Conservation (phyloP, 1,140 invertebrate genomes). For the Bicyclus anynana region DNA sequence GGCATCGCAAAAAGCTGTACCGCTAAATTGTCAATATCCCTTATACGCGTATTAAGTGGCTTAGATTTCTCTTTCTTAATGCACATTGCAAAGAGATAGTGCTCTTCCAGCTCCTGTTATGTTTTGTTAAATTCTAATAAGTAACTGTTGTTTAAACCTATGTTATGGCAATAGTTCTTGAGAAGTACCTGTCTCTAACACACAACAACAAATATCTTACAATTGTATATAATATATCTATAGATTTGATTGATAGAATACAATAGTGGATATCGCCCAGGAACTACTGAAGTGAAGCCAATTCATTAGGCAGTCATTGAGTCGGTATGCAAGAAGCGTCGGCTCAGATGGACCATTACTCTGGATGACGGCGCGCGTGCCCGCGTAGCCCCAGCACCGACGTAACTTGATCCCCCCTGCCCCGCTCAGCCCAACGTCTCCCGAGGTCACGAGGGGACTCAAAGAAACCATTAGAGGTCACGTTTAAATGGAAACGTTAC, state of each 20-base stretch:
- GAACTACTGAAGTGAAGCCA: constrained; percentile 29
- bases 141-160: too few species aligned
- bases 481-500: constrained; percentile 53
- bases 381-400: constrained; percentile 37
- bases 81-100: too few species aligned
- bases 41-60: too few species aligned
- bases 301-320: constrained; percentile 64
- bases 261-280: constrained; percentile 4
- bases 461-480: constrained; percentile 41
- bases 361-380: constrained; percentile 68
- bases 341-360: constrained; percentile 59
- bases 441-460: constrained; percentile 25
- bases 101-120: too few species aligned
- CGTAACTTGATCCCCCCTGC: constrained; percentile 28
- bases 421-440: constrained; percentile 16
- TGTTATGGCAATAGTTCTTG: too few species aligned
- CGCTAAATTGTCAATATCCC: too few species aligned
- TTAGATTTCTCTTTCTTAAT: too few species aligned
- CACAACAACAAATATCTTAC: too few species aligned
- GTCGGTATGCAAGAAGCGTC: constrained; percentile 34
- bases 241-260: not conserved
- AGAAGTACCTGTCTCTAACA: too few species aligned
- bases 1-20: too few species aligned
- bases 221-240: too few species aligned
- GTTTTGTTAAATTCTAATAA: too few species aligned